These are phyloP conservation scores for Sinella curviseta DNA, from an alignment of 1,140 invertebrate genomes.

Conservation along the genomic window DNA sequence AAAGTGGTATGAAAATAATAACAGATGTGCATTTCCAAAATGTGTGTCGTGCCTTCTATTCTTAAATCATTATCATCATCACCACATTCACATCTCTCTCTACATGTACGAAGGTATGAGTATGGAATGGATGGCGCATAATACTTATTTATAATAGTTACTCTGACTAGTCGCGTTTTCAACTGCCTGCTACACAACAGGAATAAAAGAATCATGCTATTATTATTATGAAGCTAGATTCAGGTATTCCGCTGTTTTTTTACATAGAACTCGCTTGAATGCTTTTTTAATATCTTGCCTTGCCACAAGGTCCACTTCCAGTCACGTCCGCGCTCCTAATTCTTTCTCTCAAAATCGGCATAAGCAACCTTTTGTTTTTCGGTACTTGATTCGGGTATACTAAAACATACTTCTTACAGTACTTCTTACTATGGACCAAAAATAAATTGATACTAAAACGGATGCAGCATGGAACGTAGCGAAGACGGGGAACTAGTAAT, in stretches of 20 bases:
- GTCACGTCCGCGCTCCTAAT: constrained; percentile 11
- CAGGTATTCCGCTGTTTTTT: no score
- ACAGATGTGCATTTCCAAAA: no score
- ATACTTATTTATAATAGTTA: no score
- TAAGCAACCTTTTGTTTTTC: background rate
- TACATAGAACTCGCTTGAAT: background rate
- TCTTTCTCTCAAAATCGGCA: background rate
- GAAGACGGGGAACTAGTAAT: background rate
- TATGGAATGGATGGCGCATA: no score
- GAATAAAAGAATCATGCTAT: no score
- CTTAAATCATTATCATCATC: background rate
- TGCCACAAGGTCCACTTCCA: constrained; percentile 21
- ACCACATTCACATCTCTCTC: background rate
- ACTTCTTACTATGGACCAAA: background rate
- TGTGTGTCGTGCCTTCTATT: background rate
- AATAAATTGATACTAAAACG: constrained; percentile 7
- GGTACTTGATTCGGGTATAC: no score
- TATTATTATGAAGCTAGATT: no score
- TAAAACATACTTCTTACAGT: no score
- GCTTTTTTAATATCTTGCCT: constrained; percentile 5
- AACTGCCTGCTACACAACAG: no score
- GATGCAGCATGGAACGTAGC: background rate
- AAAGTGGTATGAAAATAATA: no score
- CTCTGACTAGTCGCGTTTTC: no score
- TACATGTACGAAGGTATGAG: no score